Conservation (phyloP, 35 echinoderm and acorn worm species). For the Hemicentrotus pulcherrimus region DNA sequence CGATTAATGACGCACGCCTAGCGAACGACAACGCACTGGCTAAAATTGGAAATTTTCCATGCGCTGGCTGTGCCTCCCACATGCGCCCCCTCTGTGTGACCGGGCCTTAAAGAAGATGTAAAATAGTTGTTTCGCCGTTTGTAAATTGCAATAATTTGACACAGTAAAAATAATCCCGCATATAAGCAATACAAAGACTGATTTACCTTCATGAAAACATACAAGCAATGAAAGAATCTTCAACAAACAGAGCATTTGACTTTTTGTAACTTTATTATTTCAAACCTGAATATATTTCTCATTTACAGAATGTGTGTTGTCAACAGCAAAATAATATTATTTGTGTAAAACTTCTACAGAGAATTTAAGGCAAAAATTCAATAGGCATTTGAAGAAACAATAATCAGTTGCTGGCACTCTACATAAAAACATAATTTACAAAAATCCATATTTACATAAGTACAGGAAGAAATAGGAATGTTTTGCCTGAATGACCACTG, state of each 20-base stretch:
- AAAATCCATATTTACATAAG: not conserved
- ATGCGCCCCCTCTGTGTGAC: too few relatives aligned
- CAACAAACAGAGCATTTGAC: not conserved
- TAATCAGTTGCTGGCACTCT: not conserved
- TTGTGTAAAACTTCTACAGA: not conserved
- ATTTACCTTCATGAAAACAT: too few relatives aligned
- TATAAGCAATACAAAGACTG: too few relatives aligned
- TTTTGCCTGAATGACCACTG: not conserved
- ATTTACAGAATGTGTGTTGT: not conserved
- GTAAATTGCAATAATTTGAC: too few relatives aligned
- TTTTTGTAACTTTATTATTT: not conserved
- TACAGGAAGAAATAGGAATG: not conserved
- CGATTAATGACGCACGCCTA: too few relatives aligned
- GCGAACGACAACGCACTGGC: too few relatives aligned
- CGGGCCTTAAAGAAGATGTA: too few relatives aligned
- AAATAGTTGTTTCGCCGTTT: too few relatives aligned
- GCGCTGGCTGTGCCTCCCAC: too few relatives aligned
- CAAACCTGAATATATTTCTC: not conserved
- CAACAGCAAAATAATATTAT: not conserved
- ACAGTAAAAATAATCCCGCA: too few relatives aligned
- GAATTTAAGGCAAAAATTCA: not conserved
- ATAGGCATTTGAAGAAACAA: not conserved
- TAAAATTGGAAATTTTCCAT: too few relatives aligned
- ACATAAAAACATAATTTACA: not conserved
- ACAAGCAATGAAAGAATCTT: not conserved